Percentiles rank a stretch among this genome's conserved stretches.
Evolutionary conservation across 2,113 vertebrate genomes (phyloP).

Genomic region (Microtus ochrogaster): DNA sequence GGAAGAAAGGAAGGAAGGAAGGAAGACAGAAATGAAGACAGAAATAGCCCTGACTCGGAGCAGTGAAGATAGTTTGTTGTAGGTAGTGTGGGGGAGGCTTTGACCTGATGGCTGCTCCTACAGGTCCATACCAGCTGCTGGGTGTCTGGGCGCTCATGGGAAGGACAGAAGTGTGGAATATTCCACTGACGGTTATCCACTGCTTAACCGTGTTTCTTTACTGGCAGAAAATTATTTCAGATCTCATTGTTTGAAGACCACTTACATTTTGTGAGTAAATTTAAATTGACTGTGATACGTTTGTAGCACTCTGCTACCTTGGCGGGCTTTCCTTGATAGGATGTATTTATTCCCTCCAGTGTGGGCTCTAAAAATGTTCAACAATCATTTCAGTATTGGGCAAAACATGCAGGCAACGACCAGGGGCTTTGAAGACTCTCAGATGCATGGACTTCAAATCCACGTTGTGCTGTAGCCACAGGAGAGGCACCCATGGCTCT

Average conservation of each 20-base stretch:
- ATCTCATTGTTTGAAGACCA: conserved; percentile 27
- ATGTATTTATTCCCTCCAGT: background rate
- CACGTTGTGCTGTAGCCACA: background rate
- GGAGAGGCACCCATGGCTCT: background rate
- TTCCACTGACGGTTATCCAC: background rate
- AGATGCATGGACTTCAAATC: background rate
- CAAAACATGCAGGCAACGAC: background rate
- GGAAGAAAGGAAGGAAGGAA: background rate
- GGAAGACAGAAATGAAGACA: background rate
- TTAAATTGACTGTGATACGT: background rate
- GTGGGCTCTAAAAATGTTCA: background rate
- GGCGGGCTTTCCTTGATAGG: background rate
- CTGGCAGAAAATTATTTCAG: conserved; percentile 5
- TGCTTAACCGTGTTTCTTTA: background rate
- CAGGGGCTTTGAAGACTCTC: background rate
- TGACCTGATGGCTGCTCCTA: background rate
- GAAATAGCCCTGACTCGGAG: background rate
- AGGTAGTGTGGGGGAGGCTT: background rate
- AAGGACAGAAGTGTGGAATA: background rate
- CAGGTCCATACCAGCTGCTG: background rate
- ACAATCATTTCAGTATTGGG: background rate
- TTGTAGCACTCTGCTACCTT: background rate
- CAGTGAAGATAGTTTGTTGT: background rate
- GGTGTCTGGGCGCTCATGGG: fast-evolving
- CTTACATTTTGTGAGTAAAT: background rate